Evolutionary conservation across 2,797 vertebrate genomes (phyloP).

Genomic region (Otolemur crassicaudatus): DNA sequence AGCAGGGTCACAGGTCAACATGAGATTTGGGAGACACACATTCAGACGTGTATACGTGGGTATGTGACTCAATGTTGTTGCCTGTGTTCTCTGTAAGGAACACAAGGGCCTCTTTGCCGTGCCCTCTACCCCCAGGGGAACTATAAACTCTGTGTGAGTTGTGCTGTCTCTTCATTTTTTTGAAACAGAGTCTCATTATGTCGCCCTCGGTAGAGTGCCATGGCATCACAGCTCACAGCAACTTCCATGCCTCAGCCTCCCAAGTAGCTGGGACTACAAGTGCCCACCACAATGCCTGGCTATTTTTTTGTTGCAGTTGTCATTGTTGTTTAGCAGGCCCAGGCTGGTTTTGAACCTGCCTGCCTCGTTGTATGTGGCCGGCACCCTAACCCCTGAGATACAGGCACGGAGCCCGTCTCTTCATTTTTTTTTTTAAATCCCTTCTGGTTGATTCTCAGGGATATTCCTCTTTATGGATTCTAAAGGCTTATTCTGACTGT

Average conservation of each 20-base stretch:
- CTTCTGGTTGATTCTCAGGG: slow-evolving; percentile 29
- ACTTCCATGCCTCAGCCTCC: too few species aligned
- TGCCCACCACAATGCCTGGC: too few species aligned
- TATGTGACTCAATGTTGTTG: background rate
- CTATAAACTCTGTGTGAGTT: background rate
- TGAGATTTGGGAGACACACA: background rate
- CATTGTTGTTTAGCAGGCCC: too few species aligned
- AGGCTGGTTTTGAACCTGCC: too few species aligned
- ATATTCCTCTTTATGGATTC: slow-evolving; percentile 8
- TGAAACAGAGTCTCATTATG: too few species aligned
- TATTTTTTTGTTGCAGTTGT: too few species aligned
- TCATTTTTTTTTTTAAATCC: slow-evolving; percentile 22
- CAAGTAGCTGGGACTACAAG: too few species aligned
- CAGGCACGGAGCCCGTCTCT: background rate
- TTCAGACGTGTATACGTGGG: background rate
- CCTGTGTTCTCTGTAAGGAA: background rate
- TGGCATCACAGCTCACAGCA: too few species aligned
- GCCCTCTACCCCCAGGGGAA: background rate
- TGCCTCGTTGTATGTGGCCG: too few species aligned
- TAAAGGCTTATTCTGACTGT: slow-evolving; percentile 48
- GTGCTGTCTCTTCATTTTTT: background rate
- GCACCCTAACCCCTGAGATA: too few species aligned
- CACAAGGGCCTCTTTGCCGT: background rate
- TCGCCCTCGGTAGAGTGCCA: too few species aligned
- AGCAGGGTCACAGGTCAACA: background rate